phyloP scores from a whole-genome alignment of 2,113 vertebrate species.

The Deroptyus accipitrinus region DNA sequence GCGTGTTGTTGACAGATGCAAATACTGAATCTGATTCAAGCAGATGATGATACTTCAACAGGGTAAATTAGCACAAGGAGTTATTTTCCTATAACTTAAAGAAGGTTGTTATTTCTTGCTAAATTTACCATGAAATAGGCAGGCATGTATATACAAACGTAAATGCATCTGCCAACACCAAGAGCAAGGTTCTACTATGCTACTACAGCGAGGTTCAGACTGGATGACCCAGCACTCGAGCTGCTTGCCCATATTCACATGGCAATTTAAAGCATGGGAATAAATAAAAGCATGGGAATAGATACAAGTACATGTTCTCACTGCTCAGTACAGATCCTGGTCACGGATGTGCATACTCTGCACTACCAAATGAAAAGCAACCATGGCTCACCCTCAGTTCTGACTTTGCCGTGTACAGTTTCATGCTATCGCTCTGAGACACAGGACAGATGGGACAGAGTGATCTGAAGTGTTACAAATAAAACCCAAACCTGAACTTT shows the following conservation, averaged over 20 bases:
- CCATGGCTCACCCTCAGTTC: background rate
- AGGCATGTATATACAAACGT: rapidly evolving
- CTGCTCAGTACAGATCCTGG: background rate
- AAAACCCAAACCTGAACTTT: conserved; percentile 67
- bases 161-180: background rate
- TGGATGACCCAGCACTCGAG: background rate
- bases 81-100: background rate
- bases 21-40: background rate
- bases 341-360: background rate
- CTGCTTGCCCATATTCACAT: background rate
- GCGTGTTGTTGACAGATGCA: background rate
- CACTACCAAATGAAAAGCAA: background rate
- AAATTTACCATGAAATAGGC: background rate
- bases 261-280: background rate
- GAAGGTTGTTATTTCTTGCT: background rate
- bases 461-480: conserved; percentile 59
- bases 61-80: background rate
- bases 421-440: background rate
- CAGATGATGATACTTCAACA: background rate
- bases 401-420: background rate
- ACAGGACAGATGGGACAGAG: conserved; percentile 40
- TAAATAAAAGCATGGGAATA: background rate
- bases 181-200: background rate
- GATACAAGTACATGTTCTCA: background rate
- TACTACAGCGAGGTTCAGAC: background rate